A percentile compares a stretch with the other conserved stretches of the same genome.
Conservation (phyloP, 1,140 invertebrate genomes). For the Thrips palmi region DNA sequence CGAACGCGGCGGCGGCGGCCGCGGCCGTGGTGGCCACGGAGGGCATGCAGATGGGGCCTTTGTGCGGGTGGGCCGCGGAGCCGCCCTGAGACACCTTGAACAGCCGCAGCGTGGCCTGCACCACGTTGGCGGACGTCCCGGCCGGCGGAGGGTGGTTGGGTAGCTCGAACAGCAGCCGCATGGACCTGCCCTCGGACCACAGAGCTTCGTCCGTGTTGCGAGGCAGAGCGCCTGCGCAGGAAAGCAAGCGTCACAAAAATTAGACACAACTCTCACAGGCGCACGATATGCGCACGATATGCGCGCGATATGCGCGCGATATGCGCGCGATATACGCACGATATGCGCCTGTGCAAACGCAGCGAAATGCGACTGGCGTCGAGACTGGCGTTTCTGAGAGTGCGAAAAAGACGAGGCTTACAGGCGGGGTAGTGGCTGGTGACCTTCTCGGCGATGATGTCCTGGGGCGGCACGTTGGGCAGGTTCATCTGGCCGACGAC, state of each 20-base stretch:
- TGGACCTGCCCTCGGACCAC: constrained; percentile 28
- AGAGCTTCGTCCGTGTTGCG: constrained; percentile 31
- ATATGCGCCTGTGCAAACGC: not conserved
- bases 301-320: too few species aligned
- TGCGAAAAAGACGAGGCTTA: constrained; percentile 10
- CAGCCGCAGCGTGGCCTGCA: constrained; percentile 32
- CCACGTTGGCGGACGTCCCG: constrained; percentile 21
- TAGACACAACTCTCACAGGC: not conserved
- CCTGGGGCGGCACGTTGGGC: constrained; percentile 7
- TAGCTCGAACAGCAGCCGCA: constrained; percentile 36
- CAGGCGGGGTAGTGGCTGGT: constrained; percentile 17
- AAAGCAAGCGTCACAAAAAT: constrained; percentile 5
- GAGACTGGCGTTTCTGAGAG: not conserved
- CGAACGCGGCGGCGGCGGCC: constrained; percentile 12
- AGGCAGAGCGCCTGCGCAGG: constrained; percentile 28
- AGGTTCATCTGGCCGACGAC: constrained; percentile 10
- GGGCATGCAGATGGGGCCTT: not conserved
- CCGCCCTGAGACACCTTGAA: constrained; percentile 27
- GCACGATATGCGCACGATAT: not conserved
- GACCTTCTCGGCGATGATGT: constrained; percentile 16
- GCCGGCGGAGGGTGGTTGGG: constrained; percentile 24
- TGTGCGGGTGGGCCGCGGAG: not conserved
- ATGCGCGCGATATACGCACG: too few species aligned
- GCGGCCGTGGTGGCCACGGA: not conserved
- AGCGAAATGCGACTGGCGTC: not conserved